These are phyloP conservation scores for Pilophorus perplexus DNA, from an alignment of 2,888 invertebrate genomes.

Conservation along the genomic window DNA sequence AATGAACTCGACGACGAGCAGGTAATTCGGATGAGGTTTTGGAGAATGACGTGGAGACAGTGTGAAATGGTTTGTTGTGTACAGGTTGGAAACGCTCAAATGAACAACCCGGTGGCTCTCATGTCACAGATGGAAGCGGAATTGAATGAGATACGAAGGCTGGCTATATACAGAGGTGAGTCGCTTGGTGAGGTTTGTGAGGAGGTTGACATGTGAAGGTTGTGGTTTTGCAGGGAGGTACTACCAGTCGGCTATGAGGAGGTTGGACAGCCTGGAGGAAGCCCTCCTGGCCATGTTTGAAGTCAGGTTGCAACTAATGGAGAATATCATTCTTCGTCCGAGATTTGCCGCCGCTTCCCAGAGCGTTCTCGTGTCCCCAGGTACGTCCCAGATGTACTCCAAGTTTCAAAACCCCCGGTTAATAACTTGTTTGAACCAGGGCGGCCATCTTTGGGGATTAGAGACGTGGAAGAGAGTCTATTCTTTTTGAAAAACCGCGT, in stretches of 20 bases:
- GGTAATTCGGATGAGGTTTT: no score
- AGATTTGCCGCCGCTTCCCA: slow-evolving; percentile 5
- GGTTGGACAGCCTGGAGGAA: slow-evolving; percentile 18
- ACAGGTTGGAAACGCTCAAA: no score
- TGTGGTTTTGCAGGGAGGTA: neutral
- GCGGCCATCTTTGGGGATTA: neutral
- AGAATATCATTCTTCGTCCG: slow-evolving; percentile 12
- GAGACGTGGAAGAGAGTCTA: neutral
- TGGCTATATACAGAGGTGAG: slow-evolving; percentile 11
- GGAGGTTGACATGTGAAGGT: no score
- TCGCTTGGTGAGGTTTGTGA: neutral
- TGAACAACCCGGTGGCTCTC: slow-evolving; percentile 10
- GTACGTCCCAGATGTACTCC: no score
- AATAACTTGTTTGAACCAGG: neutral
- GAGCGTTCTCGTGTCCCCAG: neutral
- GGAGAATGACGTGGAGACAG: no score
- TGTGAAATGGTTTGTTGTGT: no score
- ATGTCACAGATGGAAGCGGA: slow-evolving; percentile 11
- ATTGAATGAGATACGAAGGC: slow-evolving; percentile 7
- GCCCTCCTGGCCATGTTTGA: slow-evolving; percentile 21
- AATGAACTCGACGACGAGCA: no score
- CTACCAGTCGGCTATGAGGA: slow-evolving; percentile 11
- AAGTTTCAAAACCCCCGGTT: no score
- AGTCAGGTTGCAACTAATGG: slow-evolving; percentile 19
- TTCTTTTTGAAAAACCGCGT: slow-evolving; percentile 16